Evolutionary conservation across 2,113 vertebrate species (phyloP).

Genomic region (Spea bombifrons): DNA sequence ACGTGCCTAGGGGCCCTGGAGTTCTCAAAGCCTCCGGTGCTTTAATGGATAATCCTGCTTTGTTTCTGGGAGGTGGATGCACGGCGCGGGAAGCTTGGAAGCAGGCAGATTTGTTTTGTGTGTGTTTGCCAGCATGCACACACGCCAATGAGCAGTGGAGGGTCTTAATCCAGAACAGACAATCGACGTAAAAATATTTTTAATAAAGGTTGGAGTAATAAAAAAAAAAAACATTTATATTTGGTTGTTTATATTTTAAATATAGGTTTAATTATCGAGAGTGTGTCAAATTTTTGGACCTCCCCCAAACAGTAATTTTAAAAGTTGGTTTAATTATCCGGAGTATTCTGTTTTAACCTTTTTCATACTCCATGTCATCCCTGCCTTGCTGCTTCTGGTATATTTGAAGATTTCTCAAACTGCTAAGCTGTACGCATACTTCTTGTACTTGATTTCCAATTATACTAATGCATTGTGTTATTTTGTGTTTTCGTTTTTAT

Average conservation of each 20-base stretch:
- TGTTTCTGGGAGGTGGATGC: too few relatives aligned
- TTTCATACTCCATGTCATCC: constrained; percentile 7
- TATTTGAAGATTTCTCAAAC: constrained; percentile 28
- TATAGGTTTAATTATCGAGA: neutral
- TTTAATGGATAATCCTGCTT: too few relatives aligned
- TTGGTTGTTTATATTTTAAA: too few relatives aligned
- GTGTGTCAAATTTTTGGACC: constrained; percentile 31
- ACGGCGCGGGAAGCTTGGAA: too few relatives aligned
- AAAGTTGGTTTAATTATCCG: constrained; percentile 37
- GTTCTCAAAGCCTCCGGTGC: too few relatives aligned
- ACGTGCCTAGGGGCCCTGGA: too few relatives aligned
- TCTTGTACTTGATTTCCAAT: constrained; percentile 35
- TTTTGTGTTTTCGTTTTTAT: constrained; percentile 39
- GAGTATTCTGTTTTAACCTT: constrained; percentile 7
- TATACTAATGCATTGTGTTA: constrained; percentile 39
- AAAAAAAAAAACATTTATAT: neutral
- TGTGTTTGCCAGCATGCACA: too few relatives aligned
- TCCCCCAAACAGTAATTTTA: constrained; percentile 19
- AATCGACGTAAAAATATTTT: neutral
- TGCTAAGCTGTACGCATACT: constrained; percentile 16
- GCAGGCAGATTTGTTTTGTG: too few relatives aligned
- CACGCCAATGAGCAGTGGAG: too few relatives aligned
- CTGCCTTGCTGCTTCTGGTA: constrained; percentile 10
- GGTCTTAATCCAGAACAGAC: too few relatives aligned
- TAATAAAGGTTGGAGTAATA: constrained; percentile 16